Evolutionary conservation across 1,140 invertebrate genomes (phyloP).

Genomic region (Dryas iulia): DNA sequence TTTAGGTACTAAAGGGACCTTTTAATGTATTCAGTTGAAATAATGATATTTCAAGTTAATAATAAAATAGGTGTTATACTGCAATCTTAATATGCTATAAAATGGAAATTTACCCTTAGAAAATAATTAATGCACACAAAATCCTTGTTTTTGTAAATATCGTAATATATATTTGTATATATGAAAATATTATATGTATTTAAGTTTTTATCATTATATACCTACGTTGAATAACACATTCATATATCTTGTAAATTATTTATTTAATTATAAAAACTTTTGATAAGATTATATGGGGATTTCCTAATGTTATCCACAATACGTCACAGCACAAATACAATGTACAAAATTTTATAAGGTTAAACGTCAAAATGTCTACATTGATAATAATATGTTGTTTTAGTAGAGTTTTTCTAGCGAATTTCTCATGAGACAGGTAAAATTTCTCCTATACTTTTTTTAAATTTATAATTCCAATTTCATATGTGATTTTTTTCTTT

Average conservation of each 20-base stretch:
- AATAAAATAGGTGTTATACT: no score
- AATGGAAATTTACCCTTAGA: no score
- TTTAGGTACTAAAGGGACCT: not conserved
- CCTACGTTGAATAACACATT: not conserved
- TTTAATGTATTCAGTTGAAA: not conserved
- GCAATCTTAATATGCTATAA: no score
- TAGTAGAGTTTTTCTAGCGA: no score
- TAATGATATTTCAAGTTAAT: no score
- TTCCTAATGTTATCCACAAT: constrained; percentile 12
- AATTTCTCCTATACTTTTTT: no score
- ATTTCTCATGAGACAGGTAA: no score
- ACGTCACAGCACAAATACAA: not conserved
- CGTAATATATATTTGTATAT: not conserved
- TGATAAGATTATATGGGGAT: constrained; percentile 20
- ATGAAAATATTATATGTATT: not conserved
- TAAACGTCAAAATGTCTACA: not conserved
- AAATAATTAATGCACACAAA: no score
- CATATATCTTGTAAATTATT: constrained; percentile 15
- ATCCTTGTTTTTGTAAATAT: no score
- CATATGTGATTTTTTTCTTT: no score
- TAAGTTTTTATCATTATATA: not conserved
- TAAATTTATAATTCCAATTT: no score
- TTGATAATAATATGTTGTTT: no score
- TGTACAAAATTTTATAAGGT: not conserved
- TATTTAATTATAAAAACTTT: not conserved